These are phyloP conservation scores for Hephaestus fuliginosus DNA, from an alignment of 2,797 vertebrate genomes.

Conservation along the genomic window DNA sequence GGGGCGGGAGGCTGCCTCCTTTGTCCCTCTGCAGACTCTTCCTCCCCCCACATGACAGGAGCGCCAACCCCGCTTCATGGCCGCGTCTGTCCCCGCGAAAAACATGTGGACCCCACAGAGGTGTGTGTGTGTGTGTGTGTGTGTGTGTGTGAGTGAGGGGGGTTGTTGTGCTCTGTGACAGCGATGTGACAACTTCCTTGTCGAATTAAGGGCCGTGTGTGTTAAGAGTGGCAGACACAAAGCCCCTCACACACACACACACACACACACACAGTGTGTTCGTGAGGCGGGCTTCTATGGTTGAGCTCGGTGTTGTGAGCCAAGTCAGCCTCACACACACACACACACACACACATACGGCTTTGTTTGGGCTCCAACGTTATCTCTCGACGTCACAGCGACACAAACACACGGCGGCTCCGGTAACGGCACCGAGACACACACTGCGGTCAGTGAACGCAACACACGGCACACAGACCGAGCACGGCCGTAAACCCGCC, in stretches of 20 bases:
- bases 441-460: too few relatives aligned
- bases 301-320: too few relatives aligned
- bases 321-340: background rate
- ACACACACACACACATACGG: background rate
- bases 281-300: too few relatives aligned
- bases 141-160: too few relatives aligned
- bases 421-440: too few relatives aligned
- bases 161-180: too few relatives aligned
- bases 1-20: slow-evolving; percentile 67
- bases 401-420: too few relatives aligned
- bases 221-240: background rate
- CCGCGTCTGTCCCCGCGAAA: slow-evolving; percentile 6
- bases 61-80: slow-evolving; percentile 19
- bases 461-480: background rate
- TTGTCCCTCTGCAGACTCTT: slow-evolving; percentile 72
- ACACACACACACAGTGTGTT: background rate
- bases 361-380: background rate
- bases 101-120: slow-evolving; percentile 1
- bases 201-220: background rate
- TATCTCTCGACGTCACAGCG: background rate
- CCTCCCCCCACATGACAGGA: slow-evolving; percentile 56
- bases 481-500: background rate
- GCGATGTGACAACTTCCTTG: slow-evolving; percentile 20
- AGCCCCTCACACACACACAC: background rate
- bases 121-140: too few relatives aligned